phyloP scores from a whole-genome alignment of 2,888 invertebrate species.

The Drosophila hamatofila region DNA sequence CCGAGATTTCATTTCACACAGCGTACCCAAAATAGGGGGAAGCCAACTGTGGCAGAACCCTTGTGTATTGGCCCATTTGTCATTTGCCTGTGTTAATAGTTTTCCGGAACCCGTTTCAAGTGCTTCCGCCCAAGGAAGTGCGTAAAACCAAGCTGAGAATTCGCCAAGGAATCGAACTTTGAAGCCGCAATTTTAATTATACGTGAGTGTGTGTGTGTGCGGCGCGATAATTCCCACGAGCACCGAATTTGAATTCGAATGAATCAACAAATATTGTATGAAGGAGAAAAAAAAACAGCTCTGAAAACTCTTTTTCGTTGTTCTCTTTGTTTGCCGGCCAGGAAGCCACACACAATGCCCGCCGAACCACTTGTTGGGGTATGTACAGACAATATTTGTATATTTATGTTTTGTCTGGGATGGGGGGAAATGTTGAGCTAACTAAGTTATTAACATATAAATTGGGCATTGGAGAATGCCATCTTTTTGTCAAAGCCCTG shows the following conservation, averaged over 20 bases:
- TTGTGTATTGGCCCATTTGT: conserved; percentile 59
- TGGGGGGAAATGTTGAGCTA: conserved; percentile 24
- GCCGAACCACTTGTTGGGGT: conserved; percentile 51
- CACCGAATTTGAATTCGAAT: conserved; percentile 31
- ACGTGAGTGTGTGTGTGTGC: conserved; percentile 1
- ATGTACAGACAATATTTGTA: conserved; percentile 15
- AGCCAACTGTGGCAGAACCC: conserved; percentile 46
- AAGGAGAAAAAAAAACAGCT: conserved; percentile 16
- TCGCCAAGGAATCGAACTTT: conserved; percentile 50
- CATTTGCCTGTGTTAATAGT: conserved; percentile 71
- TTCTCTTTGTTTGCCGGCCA: conserved; percentile 9
- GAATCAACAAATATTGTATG: conserved; percentile 52
- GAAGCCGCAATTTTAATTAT: conserved; percentile 60
- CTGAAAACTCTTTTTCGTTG: conserved; percentile 13
- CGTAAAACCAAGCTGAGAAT: conserved; percentile 51
- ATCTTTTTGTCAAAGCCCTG: conserved; percentile 14
- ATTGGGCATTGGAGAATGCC: conserved; percentile 22
- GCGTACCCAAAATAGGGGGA: conserved; percentile 31
- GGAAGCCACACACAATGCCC: conserved; percentile 51
- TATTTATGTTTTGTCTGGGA: conserved; percentile 21
- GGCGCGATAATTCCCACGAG: conserved; percentile 72
- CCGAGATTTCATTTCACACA: conserved; percentile 43
- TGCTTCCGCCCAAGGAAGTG: conserved; percentile 77
- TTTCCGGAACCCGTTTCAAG: conserved; percentile 71
- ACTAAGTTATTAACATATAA: conserved; percentile 45